Percentiles rank a stretch among this genome's conserved stretches.
Conservation (phyloP, 2,113 vertebrate genomes). For the Circaetus cinerascens region DNA sequence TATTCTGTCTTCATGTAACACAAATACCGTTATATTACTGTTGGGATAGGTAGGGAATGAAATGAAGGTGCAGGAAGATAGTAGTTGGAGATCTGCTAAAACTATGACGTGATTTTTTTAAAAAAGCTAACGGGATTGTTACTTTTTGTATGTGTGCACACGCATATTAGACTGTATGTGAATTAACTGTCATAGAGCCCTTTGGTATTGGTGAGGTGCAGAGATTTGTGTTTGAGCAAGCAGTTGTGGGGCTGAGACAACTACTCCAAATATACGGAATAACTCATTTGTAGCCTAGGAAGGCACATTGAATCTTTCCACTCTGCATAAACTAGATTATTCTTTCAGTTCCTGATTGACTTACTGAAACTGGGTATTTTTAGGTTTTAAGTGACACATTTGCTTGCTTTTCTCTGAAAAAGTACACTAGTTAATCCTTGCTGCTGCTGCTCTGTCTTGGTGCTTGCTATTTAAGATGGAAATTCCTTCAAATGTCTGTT, state of each 20-base stretch:
- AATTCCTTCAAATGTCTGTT: neutral
- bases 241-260: neutral
- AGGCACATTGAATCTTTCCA: neutral
- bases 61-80: neutral
- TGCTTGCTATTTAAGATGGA: neutral
- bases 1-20: neutral
- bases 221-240: neutral
- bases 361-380: neutral
- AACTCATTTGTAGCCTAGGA: neutral
- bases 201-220: neutral
- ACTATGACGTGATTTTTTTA: neutral
- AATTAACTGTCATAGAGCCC: neutral
- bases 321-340: neutral
- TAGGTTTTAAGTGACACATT: neutral
- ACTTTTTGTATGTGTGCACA: neutral
- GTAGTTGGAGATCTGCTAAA: neutral
- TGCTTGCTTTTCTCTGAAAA: neutral
- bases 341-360: neutral
- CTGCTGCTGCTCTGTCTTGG: neutral
- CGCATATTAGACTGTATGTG: rapidly evolving
- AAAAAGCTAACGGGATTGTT: neutral
- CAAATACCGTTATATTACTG: neutral
- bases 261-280: neutral
- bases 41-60: neutral
- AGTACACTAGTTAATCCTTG: neutral